A percentile compares a stretch with the other conserved stretches of the same genome.
phyloP scores from a whole-genome alignment of 2,113 vertebrate species.

The Hepsetus odoe region DNA sequence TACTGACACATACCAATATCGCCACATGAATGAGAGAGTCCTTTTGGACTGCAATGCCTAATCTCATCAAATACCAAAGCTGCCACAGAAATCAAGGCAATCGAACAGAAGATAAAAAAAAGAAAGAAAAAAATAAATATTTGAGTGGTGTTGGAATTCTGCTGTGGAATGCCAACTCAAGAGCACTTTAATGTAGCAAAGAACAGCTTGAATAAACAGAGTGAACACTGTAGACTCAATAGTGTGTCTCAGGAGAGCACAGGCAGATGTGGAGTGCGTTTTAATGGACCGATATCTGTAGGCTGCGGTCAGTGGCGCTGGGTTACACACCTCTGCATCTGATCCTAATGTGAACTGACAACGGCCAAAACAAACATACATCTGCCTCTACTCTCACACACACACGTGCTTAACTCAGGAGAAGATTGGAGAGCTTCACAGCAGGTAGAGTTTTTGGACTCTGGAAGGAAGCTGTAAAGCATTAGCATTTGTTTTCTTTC shows the following conservation, averaged over 20 bases:
- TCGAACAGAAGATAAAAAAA: not conserved
- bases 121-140: not conserved
- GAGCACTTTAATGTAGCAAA: not conserved
- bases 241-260: constrained; percentile 26
- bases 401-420: not conserved
- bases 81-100: not conserved
- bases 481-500: not conserved
- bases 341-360: constrained; percentile 36
- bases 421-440: not conserved
- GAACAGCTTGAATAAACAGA: constrained; percentile 6
- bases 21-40: not conserved
- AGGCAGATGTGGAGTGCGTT: not conserved
- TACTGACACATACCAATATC: not conserved
- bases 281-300: constrained; percentile 22
- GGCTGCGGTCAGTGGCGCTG: constrained; percentile 6
- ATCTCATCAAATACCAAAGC: not conserved
- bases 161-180: not conserved
- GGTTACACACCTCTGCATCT: constrained; percentile 11
- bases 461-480: not conserved
- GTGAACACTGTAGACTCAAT: not conserved
- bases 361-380: constrained; percentile 30
- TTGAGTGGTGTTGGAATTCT: not conserved
- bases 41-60: not conserved
- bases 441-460: not conserved
- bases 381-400: not conserved